Percentiles rank a stretch among this genome's conserved stretches.
Conservation (phyloP, 2,888 invertebrate species). For the Chloroclysta siterata region DNA sequence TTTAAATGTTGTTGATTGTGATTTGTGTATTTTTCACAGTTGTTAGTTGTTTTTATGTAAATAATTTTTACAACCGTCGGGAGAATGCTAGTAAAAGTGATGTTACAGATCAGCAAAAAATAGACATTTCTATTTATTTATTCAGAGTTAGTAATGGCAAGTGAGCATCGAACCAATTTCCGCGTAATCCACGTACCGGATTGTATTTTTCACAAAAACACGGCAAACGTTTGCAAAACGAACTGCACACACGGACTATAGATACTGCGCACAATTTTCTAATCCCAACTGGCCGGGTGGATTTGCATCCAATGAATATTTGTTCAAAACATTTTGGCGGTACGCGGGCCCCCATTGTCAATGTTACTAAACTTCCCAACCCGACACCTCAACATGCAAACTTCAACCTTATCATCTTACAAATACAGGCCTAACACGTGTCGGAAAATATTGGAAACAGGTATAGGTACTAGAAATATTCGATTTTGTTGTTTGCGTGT, state of each 20-base stretch:
- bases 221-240: slow-evolving; percentile 39
- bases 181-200: slow-evolving; percentile 37
- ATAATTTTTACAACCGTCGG: no score
- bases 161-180: slow-evolving; percentile 27
- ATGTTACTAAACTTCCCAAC: slow-evolving; percentile 50
- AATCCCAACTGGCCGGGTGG: slow-evolving; percentile 66
- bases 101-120: no score
- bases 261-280: slow-evolving; percentile 61
- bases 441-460: slow-evolving; percentile 34
- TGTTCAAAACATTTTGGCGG: slow-evolving; percentile 75
- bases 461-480: slow-evolving; percentile 51
- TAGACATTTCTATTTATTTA: slow-evolving; percentile 7
- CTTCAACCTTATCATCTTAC: slow-evolving; percentile 43
- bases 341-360: slow-evolving; percentile 61
- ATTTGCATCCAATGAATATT: slow-evolving; percentile 80
- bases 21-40: no score
- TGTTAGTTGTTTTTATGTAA: no score
- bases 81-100: no score
- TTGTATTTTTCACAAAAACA: slow-evolving; percentile 39
- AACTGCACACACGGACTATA: slow-evolving; percentile 45
- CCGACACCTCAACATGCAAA: slow-evolving; percentile 39
- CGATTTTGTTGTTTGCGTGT: slow-evolving; percentile 53
- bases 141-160: slow-evolving; percentile 23
- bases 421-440: slow-evolving; percentile 35
- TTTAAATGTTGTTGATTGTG: no score